Evolutionary conservation across 2,113 vertebrate species (phyloP).

Genomic region (Eulacestoma nigropectus): DNA sequence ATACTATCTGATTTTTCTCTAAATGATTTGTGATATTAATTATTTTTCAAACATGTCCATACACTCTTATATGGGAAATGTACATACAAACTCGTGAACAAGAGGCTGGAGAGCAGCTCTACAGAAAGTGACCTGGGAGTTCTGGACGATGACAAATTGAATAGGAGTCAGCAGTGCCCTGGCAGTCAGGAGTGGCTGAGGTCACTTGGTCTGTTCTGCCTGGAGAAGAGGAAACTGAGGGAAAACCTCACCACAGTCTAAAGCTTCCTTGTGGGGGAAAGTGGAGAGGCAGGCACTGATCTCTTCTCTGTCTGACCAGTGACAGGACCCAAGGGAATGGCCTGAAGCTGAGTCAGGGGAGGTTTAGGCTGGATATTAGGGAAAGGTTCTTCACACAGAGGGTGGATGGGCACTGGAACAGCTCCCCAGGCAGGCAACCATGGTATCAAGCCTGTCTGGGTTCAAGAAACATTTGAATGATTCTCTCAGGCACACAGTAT

Average conservation of each 20-base stretch:
- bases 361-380: not conserved
- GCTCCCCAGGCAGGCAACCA: not conserved
- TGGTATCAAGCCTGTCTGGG: not conserved
- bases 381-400: not conserved
- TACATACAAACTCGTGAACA: rapidly evolving
- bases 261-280: rapidly evolving
- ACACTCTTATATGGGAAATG: not conserved
- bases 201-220: not conserved
- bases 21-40: not conserved
- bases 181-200: not conserved
- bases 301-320: not conserved
- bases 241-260: not conserved
- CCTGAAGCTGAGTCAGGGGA: not conserved
- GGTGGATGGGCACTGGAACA: not conserved
- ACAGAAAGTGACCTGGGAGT: not conserved
- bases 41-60: not conserved
- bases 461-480: not conserved
- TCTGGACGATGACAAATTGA: not conserved
- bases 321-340: not conserved
- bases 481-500: not conserved
- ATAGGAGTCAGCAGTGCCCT: not conserved
- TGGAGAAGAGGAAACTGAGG: not conserved
- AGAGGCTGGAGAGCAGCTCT: not conserved
- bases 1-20: not conserved
- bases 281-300: not conserved